These are phyloP conservation scores for Heliopora coerulea DNA, from an alignment of 92 coral and sea anemone genomes.

Conservation along the genomic window DNA sequence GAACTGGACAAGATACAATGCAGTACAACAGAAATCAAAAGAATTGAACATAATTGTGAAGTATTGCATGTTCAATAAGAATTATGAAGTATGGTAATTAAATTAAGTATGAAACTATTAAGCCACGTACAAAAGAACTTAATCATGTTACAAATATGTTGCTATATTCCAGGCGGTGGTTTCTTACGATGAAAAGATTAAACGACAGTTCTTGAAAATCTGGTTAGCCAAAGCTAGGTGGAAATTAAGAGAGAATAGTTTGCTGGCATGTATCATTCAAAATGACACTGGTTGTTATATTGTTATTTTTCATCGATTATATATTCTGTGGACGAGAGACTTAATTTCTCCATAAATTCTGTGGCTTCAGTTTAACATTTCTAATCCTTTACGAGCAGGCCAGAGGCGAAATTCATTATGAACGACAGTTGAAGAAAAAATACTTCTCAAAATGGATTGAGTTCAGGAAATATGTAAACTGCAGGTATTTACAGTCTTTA, in stretches of 20 bases:
- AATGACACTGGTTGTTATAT: not conserved
- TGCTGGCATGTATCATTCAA: slow-evolving; percentile 13
- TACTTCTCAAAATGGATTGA: slow-evolving; percentile 25
- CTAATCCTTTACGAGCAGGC: not conserved
- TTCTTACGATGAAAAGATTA: slow-evolving; percentile 29
- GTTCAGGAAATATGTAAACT: slow-evolving; percentile 5
- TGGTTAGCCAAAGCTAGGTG: slow-evolving; percentile 27
- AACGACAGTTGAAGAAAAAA: slow-evolving; percentile 21
- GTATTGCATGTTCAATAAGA: too few species aligned
- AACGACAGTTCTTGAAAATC: not conserved
- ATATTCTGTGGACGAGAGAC: too few species aligned
- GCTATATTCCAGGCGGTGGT: slow-evolving; percentile 28
- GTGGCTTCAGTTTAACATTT: not conserved
- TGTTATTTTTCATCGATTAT: too few species aligned
- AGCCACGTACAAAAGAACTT: too few species aligned
- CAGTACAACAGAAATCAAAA: too few species aligned
- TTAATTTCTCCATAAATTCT: too few species aligned
- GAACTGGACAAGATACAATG: too few species aligned
- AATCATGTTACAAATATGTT: not conserved
- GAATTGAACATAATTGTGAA: too few species aligned
- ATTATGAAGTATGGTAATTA: too few species aligned
- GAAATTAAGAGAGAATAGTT: slow-evolving; percentile 12
- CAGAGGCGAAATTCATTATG: slow-evolving; percentile 20
- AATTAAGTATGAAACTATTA: too few species aligned
- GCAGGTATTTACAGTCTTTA: slow-evolving; percentile 1